Evolutionary conservation across 1,140 invertebrate genomes (phyloP), one percentile per base, ranked within the genome.

Genomic region (Tetragonula clypearis): DNA sequence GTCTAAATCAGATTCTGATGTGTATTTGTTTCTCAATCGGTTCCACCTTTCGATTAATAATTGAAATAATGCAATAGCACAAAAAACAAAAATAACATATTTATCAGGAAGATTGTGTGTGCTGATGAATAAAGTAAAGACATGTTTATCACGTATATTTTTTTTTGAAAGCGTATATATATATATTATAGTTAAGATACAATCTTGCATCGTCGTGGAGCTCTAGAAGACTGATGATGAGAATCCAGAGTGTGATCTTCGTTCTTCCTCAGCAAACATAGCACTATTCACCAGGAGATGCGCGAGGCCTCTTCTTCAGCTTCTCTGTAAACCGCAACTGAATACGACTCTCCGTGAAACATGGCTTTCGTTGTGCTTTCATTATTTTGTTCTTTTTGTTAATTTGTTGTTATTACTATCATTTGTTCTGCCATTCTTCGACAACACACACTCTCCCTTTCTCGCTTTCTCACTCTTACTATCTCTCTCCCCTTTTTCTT

Each of bases 81-180:
- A 77, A 55, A 76, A 68, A 76, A 84, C 76, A 58, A 73, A 86
- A 89, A 88, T 88, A 88, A 88, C 85, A 87, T 87, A 90, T 88
- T 87, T 87, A 58, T 88, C 79, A 93, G 92, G 92, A 78, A 93
- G 91, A 90, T 90, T 89, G 90, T 93, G 91, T 92, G 88, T 90
- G 92, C 92, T 93, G 86, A 93, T 92, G 87, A 93, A 93, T 93
- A 93, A 93, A 93, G 85, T 91, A 91, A 93, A 90, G 91, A 91
- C 91, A 93, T 88, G 82, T 92, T 92, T 83, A 87, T 82, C 87
- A 91, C 88, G 85, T 93, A 91, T 92, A 92, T 93, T 92, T 84
- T 68, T 30, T 84, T 91, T 92, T 89, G 86, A 92, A 92, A 91
- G 91, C 91, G 88, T 93, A 92, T 91, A 93, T 93, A 90, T 91